Conservation (phyloP, 1,140 invertebrate species). For the Lordiphosa clarofinis region DNA sequence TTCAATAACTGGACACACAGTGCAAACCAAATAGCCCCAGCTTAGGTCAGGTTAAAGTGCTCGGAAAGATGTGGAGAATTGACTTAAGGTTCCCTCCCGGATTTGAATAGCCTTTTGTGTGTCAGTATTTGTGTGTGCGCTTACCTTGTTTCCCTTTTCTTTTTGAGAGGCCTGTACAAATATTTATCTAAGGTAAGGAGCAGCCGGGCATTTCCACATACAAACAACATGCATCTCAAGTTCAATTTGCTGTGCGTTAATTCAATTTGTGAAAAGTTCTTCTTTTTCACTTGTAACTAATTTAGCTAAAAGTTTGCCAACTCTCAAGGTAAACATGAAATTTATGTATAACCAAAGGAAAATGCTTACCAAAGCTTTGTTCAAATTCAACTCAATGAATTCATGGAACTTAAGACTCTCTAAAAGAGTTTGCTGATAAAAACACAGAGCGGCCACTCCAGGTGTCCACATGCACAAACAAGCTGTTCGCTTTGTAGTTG, state of each 20-base stretch:
- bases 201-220: conserved; percentile 37
- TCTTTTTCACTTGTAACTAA: conserved; percentile 1
- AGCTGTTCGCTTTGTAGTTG: no score
- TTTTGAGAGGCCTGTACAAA: conserved; percentile 38
- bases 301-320: conserved; percentile 2
- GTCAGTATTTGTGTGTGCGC: conserved; percentile 11
- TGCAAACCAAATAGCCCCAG: conserved; percentile 66
- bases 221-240: conserved; percentile 11
- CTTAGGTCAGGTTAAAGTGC: conserved; percentile 68
- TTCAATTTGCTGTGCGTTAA: conserved; percentile 41
- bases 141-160: conserved; percentile 24
- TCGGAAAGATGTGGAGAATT: conserved; percentile 41
- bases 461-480: no score
- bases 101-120: conserved; percentile 58
- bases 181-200: conserved; percentile 60
- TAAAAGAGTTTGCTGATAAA: no score
- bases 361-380: no score
- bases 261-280: conserved; percentile 56
- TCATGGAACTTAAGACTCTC: no score
- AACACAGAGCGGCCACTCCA: no score
- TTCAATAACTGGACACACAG: conserved; percentile 70
- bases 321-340: no score
- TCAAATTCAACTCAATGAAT: no score
- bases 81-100: conserved; percentile 23
- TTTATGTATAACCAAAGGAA: no score